These are phyloP conservation scores for Whitmania pigra DNA, from an alignment of 1,140 invertebrate genomes.

Conservation along the genomic window DNA sequence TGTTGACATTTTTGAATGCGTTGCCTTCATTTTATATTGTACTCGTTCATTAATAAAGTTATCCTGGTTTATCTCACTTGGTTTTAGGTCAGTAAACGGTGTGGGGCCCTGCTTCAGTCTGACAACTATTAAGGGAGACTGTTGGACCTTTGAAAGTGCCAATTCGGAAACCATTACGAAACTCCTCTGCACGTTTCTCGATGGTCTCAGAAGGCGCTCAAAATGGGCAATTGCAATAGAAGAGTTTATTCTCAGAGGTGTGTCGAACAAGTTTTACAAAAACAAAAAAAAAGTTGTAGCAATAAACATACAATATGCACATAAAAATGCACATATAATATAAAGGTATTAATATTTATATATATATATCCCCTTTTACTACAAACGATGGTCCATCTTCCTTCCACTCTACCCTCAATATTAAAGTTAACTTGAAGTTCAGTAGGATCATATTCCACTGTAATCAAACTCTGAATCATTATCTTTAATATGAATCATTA, in stretches of 20 bases:
- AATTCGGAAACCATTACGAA: constrained; percentile 29
- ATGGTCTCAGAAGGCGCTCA: constrained; percentile 29
- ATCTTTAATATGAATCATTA: background rate
- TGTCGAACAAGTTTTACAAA: constrained; percentile 20
- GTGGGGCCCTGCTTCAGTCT: constrained; percentile 28
- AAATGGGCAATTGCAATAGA: constrained; percentile 29
- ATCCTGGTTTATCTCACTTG: background rate
- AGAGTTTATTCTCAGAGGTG: constrained; percentile 29
- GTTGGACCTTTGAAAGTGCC: constrained; percentile 26
- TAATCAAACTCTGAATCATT: background rate
- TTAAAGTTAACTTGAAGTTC: too few relatives aligned
- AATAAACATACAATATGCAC: background rate
- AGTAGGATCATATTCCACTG: too few relatives aligned
- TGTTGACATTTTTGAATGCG: background rate
- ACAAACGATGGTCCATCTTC: too few relatives aligned
- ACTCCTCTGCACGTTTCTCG: constrained; percentile 28
- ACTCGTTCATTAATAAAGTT: background rate
- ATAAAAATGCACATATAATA: background rate
- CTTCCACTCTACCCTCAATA: too few relatives aligned
- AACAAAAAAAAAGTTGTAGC: constrained; percentile 24
- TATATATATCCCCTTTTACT: too few relatives aligned
- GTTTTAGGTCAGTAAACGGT: constrained; percentile 26
- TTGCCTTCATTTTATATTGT: background rate
- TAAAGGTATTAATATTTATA: background rate
- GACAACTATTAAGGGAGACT: constrained; percentile 29